These are phyloP conservation scores for Panagrolaimus sp. DNA, from an alignment of 1,140 invertebrate species.

Conservation along the genomic window DNA sequence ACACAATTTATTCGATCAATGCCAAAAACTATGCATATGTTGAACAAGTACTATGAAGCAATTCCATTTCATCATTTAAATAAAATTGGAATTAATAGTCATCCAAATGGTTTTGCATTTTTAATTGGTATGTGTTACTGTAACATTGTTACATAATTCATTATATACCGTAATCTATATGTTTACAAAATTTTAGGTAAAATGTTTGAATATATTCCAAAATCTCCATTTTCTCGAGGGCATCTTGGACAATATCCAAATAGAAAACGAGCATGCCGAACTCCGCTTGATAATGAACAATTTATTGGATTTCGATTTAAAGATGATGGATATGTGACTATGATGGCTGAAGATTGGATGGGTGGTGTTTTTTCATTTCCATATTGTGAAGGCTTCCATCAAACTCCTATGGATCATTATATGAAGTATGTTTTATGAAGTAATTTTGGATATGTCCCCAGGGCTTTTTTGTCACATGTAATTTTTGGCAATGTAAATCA, in stretches of 20 bases:
- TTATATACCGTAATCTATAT: no score
- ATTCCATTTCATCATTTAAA: slow-evolving; percentile 17
- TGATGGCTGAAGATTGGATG: slow-evolving; percentile 31
- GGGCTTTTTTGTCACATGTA: no score
- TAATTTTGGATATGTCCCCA: no score
- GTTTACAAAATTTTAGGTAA: not conserved
- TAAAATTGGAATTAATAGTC: slow-evolving; percentile 30
- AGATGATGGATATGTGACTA: slow-evolving; percentile 18
- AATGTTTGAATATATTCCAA: not conserved
- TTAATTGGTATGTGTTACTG: slow-evolving; percentile 26
- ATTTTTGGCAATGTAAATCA: no score
- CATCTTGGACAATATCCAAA: not conserved
- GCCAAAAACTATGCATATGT: slow-evolving; percentile 19
- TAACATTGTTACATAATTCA: not conserved
- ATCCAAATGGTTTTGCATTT: slow-evolving; percentile 36
- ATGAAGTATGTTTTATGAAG: slow-evolving; percentile 28
- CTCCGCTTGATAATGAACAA: slow-evolving; percentile 26
- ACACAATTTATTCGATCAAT: slow-evolving; percentile 23
- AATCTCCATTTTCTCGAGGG: not conserved
- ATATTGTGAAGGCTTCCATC: slow-evolving; percentile 27
- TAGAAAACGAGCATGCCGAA: slow-evolving; percentile 14
- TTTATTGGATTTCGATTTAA: slow-evolving; percentile 24
- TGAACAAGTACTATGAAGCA: slow-evolving; percentile 22
- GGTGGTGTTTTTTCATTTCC: slow-evolving; percentile 31
- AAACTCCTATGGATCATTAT: slow-evolving; percentile 21